phyloP scores from a whole-genome alignment of 2,797 vertebrate genomes.

The Hydrophis major region DNA sequence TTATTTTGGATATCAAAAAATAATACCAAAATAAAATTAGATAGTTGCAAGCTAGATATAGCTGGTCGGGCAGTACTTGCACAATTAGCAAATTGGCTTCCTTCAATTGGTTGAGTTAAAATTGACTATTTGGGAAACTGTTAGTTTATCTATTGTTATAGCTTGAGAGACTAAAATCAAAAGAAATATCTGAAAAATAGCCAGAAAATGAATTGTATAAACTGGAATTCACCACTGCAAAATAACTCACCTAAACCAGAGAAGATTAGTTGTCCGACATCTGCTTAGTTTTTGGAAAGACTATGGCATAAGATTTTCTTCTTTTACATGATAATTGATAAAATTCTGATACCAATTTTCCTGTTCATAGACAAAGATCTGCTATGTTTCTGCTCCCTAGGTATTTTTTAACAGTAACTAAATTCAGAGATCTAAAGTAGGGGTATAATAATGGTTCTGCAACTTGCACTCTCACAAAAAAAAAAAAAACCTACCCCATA shows the following conservation, averaged over 20 bases:
- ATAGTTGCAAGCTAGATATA: neutral
- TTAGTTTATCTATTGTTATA: neutral
- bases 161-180: neutral
- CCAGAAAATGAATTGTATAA: neutral
- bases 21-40: neutral
- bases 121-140: neutral
- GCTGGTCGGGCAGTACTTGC: neutral
- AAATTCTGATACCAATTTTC: neutral
- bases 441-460: neutral
- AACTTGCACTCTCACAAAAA: neutral
- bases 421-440: neutral
- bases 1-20: neutral
- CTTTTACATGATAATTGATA: neutral
- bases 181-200: neutral
- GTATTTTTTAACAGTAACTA: neutral
- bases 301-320: neutral
- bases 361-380: neutral
- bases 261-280: neutral
- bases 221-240: neutral
- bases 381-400: neutral
- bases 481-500: neutral
- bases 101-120: neutral
- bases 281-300: neutral
- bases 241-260: neutral
- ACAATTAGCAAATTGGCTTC: neutral